phyloP scores from a whole-genome alignment of 2,113 vertebrate genomes.

The Python bivittatus region DNA sequence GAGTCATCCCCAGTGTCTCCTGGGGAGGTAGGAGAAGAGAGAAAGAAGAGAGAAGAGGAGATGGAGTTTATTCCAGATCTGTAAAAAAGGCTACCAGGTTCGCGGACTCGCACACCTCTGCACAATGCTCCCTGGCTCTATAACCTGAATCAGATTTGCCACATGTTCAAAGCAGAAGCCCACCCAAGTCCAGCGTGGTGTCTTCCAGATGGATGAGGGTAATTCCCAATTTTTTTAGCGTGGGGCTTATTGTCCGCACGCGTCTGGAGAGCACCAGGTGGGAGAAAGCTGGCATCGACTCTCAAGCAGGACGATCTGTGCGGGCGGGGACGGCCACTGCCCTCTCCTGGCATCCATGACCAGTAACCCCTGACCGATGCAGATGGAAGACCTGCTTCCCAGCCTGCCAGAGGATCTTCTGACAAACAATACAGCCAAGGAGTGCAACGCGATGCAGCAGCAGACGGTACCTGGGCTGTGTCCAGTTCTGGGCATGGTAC shows the following conservation, averaged over 20 bases:
- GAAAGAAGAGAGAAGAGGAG: not conserved
- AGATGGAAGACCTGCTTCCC: not conserved
- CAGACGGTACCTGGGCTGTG: not conserved
- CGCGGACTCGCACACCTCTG: not conserved
- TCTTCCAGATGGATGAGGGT: too few relatives aligned
- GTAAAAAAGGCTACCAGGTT: not conserved
- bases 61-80: not conserved
- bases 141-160: not conserved
- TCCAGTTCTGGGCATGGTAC: not conserved
- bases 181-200: not conserved
- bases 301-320: not conserved
- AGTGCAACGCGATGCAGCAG: not conserved
- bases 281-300: not conserved
- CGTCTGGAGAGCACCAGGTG: not conserved
- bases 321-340: not conserved
- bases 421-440: not conserved
- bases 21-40: constrained; percentile 20
- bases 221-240: not conserved
- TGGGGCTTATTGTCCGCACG: not conserved
- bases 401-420: not conserved
- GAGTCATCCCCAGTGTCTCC: constrained; percentile 70
- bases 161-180: not conserved
- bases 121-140: not conserved
- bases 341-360: not conserved
- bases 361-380: not conserved